Evolutionary conservation across 2,113 vertebrate species (phyloP).

Genomic region (Coregonus clupeaformis): DNA sequence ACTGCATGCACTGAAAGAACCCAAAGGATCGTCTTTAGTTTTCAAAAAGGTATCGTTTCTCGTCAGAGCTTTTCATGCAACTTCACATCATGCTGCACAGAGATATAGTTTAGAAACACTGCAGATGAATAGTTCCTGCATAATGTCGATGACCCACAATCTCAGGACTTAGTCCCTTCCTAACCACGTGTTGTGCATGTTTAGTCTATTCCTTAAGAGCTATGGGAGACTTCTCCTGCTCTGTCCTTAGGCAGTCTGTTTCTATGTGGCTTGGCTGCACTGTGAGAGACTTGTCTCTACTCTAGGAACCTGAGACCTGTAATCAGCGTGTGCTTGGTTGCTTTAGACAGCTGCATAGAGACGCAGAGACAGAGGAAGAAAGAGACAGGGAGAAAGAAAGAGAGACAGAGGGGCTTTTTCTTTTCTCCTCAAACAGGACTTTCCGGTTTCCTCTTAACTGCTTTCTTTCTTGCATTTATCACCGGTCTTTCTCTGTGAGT

Average conservation of each 20-base stretch:
- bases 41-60: too few relatives aligned
- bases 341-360: slow-evolving; percentile 26
- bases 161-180: too few relatives aligned
- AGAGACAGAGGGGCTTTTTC: slow-evolving; percentile 8
- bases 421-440: slow-evolving; percentile 59
- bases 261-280: background rate
- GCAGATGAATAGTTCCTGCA: too few relatives aligned
- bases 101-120: too few relatives aligned
- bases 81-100: too few relatives aligned
- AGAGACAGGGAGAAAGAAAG: slow-evolving; percentile 12
- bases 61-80: too few relatives aligned
- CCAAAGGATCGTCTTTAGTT: too few relatives aligned
- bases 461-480: slow-evolving; percentile 19
- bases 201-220: too few relatives aligned
- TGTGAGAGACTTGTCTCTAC: slow-evolving; percentile 19
- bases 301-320: slow-evolving; percentile 42
- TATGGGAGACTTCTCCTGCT: too few relatives aligned
- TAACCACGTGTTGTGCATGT: too few relatives aligned
- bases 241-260: background rate
- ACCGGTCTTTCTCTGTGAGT: background rate
- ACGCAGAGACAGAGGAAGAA: background rate
- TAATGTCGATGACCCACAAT: too few relatives aligned
- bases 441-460: slow-evolving; percentile 57
- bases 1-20: too few relatives aligned
- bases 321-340: slow-evolving; percentile 25